Base-by-base conservation (phyloP, 2,797 vertebrate species). In the Pteropus rufus region DNA sequence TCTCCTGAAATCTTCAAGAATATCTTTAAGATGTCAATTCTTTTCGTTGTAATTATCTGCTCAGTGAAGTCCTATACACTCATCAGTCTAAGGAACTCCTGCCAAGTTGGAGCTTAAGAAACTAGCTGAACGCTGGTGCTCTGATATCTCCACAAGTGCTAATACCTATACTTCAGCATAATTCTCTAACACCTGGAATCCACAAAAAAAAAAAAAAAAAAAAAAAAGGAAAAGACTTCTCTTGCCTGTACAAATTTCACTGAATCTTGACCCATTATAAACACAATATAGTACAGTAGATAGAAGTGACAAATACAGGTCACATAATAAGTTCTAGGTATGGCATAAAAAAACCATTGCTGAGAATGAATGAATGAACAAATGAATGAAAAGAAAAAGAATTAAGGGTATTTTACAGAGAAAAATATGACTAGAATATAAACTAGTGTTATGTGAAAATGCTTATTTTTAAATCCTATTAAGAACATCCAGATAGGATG, bases 1-100 rank as follows among this genome's bases (percentile, higher is more conserved):
- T 75, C 24, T 77, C n/a, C 56, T 70, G 10, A 95, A 89, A 9
- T 8, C 54, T 58, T 96, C 82, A 87, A 84, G 46, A n/a, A 88
- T 65, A 93, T 7, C 65, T 91, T 76, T 58, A 79, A 76, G 24
- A 75, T 58, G 36, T 58, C 18, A 76, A 31, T 90, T 88, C 8
- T 69, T 92, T 72, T 62, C 44, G 94, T 84, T 89, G n/a, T 80
- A 0, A n/a, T 70, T 84, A 93, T 69, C 73, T 89, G 84, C 75
- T 93, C 39, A 77, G 21, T 9, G 2, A 95, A 95, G 16, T 83
- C 31, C 41, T 70, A 23, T 44, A 67, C 49, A 58, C 31, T 94
- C 56, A 85, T 29, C 26, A 90, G 31, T 62, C 10, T 91, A 96
- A 94, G 9, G 7, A 95, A 79, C 15, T 93, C 41, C 82, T 83